These are phyloP conservation scores for Delichon dasypus DNA, from an alignment of 2,797 vertebrate species.

Conservation along the genomic window DNA sequence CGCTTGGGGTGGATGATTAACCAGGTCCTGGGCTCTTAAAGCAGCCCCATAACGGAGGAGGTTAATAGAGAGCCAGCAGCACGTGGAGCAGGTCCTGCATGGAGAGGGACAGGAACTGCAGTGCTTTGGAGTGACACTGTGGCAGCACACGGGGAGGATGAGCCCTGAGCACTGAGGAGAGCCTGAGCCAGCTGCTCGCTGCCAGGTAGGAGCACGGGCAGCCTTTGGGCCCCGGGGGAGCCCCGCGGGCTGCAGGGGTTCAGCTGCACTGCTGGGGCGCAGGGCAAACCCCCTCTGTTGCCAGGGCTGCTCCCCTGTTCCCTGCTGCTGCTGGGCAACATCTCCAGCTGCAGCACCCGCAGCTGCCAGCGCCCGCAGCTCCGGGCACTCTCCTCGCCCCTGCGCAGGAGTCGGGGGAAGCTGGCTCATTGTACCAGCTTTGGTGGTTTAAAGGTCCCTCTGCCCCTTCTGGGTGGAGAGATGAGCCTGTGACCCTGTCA, in stretches of 20 bases:
- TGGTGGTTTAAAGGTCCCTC: rapidly evolving
- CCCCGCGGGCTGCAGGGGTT: rapidly evolving
- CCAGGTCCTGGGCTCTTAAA: neutral
- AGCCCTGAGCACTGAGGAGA: rapidly evolving
- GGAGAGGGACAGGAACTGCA: rapidly evolving
- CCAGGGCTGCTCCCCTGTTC: neutral
- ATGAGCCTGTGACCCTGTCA: neutral
- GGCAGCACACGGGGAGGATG: rapidly evolving
- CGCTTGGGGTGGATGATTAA: conserved; percentile 24
- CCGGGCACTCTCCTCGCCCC: rapidly evolving
- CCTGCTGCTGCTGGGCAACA: neutral
- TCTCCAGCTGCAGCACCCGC: neutral
- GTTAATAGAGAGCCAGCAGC: neutral
- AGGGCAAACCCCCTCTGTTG: rapidly evolving
- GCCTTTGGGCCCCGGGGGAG: rapidly evolving
- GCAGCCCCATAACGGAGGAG: rapidly evolving
- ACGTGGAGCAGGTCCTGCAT: rapidly evolving
- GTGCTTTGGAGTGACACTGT: rapidly evolving
- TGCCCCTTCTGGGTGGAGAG: neutral
- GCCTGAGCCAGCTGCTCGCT: neutral
- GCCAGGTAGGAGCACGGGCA: neutral
- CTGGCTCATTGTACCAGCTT: rapidly evolving
- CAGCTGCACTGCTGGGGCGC: rapidly evolving
- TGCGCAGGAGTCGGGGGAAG: rapidly evolving
- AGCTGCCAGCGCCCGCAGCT: neutral